Conservation (phyloP, 1,140 invertebrate species). For the Pseudobourletiella spinata region DNA sequence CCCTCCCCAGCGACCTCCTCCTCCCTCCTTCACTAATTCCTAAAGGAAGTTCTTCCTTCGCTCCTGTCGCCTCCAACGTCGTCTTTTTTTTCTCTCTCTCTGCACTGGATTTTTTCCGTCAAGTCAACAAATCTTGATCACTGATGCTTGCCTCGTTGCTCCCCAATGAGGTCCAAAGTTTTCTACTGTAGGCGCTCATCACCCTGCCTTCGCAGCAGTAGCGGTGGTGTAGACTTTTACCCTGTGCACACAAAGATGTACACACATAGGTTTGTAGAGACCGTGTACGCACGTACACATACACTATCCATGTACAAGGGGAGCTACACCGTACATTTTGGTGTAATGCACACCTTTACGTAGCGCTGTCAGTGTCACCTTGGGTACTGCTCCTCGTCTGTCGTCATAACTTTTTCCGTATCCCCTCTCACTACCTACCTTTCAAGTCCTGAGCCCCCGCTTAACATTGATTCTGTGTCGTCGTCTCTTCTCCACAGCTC, state of each 20-base stretch:
- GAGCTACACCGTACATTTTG: not conserved
- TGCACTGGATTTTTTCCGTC: not conserved
- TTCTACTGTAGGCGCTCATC: no score
- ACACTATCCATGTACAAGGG: not conserved
- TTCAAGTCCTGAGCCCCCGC: no score
- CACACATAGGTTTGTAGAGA: not conserved
- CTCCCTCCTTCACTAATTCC: not conserved
- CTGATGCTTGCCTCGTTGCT: not conserved
- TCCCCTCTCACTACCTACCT: not conserved
- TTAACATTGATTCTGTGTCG: no score
- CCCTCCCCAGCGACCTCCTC: not conserved
- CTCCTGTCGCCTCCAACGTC: not conserved
- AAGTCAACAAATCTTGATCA: conserved; percentile 10
- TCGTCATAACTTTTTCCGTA: conserved; percentile 6
- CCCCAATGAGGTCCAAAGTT: not conserved
- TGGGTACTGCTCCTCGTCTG: conserved; percentile 1
- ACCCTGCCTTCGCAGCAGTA: no score
- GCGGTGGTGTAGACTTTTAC: no score
- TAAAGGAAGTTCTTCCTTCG: not conserved
- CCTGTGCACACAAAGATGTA: no score
- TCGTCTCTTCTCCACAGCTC: not conserved
- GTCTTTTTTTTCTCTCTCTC: not conserved
- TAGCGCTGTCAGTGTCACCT: conserved; percentile 18
- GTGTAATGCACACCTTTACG: conserved; percentile 19
- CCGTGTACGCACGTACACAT: no score